Evolutionary conservation across 2,113 vertebrate species (phyloP).

Genomic region (Scartelaos histophorus): DNA sequence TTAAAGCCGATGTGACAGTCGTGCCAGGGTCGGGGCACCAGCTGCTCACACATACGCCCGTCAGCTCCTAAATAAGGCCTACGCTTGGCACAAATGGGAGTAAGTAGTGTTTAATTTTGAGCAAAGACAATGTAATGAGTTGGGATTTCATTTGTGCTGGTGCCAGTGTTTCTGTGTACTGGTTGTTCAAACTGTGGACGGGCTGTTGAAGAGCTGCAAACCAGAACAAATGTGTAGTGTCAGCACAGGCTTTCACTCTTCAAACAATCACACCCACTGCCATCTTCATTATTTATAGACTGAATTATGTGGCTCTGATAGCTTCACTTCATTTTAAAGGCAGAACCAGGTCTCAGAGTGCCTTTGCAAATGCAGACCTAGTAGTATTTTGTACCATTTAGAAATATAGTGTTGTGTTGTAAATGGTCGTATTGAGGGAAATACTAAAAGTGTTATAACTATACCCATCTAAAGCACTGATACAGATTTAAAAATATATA

Average conservation of each 20-base stretch:
- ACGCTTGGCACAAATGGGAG: not conserved
- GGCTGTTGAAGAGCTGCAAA: conserved; percentile 27
- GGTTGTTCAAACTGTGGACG: conserved; percentile 17
- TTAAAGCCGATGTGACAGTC: not conserved
- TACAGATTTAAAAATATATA: no score
- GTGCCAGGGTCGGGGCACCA: not conserved
- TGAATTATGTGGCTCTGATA: conserved; percentile 2
- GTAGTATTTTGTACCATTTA: no score
- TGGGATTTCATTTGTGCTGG: not conserved
- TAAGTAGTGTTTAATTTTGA: not conserved
- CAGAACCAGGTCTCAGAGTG: not conserved
- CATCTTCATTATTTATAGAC: conserved; percentile 40
- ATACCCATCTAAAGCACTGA: no score
- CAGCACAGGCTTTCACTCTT: conserved; percentile 37
- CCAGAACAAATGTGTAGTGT: conserved; percentile 34
- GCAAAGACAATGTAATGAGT: conserved; percentile 1
- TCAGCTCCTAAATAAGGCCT: not conserved
- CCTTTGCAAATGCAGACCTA: not conserved
- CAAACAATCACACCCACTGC: conserved; percentile 26
- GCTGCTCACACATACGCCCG: not conserved
- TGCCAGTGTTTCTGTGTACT: not conserved
- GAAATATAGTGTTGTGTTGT: no score
- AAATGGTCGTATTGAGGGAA: no score
- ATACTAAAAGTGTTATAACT: no score
- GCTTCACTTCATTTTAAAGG: not conserved